Evolutionary conservation across 1,140 invertebrate genomes (phyloP).

Genomic region (Bombus superbus): DNA sequence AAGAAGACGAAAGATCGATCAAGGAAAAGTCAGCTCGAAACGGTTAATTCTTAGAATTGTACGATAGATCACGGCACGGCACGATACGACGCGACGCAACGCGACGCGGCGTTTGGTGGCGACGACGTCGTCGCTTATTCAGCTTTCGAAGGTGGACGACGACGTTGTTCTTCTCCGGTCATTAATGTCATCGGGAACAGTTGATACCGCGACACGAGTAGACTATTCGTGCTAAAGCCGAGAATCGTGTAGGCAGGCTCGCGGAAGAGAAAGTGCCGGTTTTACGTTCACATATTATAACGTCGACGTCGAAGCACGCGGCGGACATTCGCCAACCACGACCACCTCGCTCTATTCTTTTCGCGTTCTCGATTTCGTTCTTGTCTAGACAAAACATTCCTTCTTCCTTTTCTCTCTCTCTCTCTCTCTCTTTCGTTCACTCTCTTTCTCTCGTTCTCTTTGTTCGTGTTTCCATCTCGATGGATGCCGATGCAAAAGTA

Average conservation of each 20-base stretch:
- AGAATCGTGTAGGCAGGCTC: constrained; percentile 41
- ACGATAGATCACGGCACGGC: too few relatives aligned
- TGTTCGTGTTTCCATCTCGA: constrained; percentile 1
- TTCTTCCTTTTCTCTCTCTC: constrained; percentile 8
- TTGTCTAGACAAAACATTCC: constrained; percentile 61
- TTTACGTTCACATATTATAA: constrained; percentile 37
- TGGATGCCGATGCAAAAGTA: constrained; percentile 36
- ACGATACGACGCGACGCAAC: neutral
- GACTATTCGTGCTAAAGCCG: constrained; percentile 43
- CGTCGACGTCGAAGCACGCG: constrained; percentile 38
- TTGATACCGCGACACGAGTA: constrained; percentile 50
- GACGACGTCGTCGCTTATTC: neutral
- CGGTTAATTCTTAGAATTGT: neutral
- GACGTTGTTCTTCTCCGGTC: constrained; percentile 27
- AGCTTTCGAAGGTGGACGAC: neutral
- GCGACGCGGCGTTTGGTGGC: neutral
- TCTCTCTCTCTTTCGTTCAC: neutral
- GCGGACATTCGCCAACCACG: constrained; percentile 27
- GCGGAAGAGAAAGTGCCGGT: constrained; percentile 60
- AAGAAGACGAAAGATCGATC: neutral
- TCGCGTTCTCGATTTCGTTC: constrained; percentile 38
- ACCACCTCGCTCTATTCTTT: constrained; percentile 8
- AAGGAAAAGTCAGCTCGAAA: neutral
- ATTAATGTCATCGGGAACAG: constrained; percentile 55
- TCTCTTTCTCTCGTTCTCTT: neutral